A percentile compares a stretch with the other conserved stretches of the same genome.
These are phyloP conservation scores for Ictidomys tridecemlineatus DNA, from an alignment of 2,113 vertebrate species.

Conservation along the genomic window DNA sequence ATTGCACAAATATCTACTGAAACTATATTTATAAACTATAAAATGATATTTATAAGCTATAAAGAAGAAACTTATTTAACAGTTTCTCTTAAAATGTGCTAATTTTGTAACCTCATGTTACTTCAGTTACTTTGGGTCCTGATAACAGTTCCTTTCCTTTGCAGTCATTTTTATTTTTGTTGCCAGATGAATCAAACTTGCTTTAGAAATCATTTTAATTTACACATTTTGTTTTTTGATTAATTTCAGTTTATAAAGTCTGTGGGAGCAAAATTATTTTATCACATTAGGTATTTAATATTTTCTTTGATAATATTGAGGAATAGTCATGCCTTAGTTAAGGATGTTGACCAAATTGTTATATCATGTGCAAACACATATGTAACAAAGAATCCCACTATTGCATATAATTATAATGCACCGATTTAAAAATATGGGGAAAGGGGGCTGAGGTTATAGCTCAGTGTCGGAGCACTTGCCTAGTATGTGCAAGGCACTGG, in stretches of 20 bases:
- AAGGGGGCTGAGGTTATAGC: too few species aligned
- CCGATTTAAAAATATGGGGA: too few species aligned
- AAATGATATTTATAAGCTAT: background rate
- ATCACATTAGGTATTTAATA: conserved; percentile 50
- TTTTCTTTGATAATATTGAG: conserved; percentile 41
- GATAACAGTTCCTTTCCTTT: conserved; percentile 66
- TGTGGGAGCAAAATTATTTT: conserved; percentile 61
- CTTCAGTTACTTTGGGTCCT: conserved; percentile 12
- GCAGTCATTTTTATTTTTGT: conserved; percentile 74
- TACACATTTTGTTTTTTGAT: conserved; percentile 59
- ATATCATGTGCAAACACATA: background rate
- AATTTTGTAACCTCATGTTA: conserved; percentile 41
- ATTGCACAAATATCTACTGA: conserved; percentile 34
- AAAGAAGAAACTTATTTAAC: conserved; percentile 61
- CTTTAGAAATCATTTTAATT: conserved; percentile 70
- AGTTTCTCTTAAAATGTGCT: conserved; percentile 37
- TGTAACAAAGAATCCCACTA: too few species aligned
- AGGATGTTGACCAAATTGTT: background rate
- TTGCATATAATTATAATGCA: too few species aligned
- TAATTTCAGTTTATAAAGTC: conserved; percentile 70
- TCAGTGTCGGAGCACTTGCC: too few species aligned
- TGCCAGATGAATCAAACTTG: conserved; percentile 69
- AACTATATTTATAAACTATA: background rate
- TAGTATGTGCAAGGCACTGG: too few species aligned
- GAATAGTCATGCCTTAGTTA: background rate